Evolutionary conservation across 1,140 invertebrate genomes (phyloP).

Genomic region (Drosophila albomicans): DNA sequence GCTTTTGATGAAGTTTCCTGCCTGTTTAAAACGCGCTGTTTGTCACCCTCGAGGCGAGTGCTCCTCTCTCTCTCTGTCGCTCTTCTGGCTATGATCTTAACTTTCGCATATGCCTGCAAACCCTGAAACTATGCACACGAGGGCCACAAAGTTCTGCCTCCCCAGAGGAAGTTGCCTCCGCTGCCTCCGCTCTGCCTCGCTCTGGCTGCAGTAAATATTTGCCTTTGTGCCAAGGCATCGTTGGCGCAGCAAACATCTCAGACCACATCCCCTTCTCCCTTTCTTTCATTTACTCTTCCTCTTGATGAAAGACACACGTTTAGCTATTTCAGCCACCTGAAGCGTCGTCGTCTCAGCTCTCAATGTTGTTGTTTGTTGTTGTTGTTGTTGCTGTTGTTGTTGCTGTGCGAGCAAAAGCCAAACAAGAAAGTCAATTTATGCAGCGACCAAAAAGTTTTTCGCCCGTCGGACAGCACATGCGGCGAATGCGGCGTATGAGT

Average conservation of each 20-base stretch:
- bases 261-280: constrained; percentile 1
- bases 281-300: not conserved
- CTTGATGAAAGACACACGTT: constrained; percentile 37
- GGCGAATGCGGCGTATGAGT: constrained; percentile 32
- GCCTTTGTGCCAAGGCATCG: constrained; percentile 63
- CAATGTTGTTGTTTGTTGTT: too few species aligned
- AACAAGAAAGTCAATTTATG: constrained; percentile 48
- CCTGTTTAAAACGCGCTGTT: constrained; percentile 39
- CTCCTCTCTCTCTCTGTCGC: not conserved
- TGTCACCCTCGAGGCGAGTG: constrained; percentile 17
- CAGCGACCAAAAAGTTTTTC: constrained; percentile 8
- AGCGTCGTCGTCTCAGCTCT: constrained; percentile 8
- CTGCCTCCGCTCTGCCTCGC: not conserved
- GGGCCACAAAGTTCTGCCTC: constrained; percentile 42
- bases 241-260: constrained; percentile 59
- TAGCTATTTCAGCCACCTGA: constrained; percentile 35
- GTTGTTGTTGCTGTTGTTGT: too few species aligned
- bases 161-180: constrained; percentile 15
- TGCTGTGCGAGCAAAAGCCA: constrained; percentile 15
- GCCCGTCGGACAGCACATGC: not conserved
- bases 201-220: constrained; percentile 64
- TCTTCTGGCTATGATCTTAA: constrained; percentile 27
- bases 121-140: constrained; percentile 45
- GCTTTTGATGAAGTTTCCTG: constrained; percentile 72
- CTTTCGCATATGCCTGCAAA: constrained; percentile 45